These are phyloP conservation scores for Tauraco hartlaubi DNA, from an alignment of 2,797 vertebrate species.

Conservation along the genomic window DNA sequence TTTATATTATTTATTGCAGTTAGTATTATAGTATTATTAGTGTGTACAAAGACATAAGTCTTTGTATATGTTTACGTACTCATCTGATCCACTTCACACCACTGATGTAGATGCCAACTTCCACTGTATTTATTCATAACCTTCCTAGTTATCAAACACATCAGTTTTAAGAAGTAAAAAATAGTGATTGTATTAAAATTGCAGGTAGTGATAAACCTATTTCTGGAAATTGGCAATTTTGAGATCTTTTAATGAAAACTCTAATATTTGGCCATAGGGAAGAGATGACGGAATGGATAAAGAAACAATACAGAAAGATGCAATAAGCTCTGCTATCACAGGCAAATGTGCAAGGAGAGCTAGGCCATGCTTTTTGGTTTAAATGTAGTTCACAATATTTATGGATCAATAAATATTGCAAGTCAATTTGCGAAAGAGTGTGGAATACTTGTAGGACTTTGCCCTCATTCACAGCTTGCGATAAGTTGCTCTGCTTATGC, in stretches of 20 bases:
- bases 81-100: not conserved
- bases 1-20: not conserved
- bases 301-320: not conserved
- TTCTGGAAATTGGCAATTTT: not conserved
- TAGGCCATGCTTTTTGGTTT: not conserved
- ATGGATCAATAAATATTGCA: not conserved
- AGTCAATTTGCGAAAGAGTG: not conserved
- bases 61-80: not conserved
- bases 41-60: not conserved
- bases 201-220: accelerated
- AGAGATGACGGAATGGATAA: not conserved
- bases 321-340: not conserved
- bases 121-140: not conserved
- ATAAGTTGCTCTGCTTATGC: not conserved
- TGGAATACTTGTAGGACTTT: not conserved
- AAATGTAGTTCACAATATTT: not conserved
- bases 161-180: not conserved
- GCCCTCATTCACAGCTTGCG: not conserved
- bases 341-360: not conserved
- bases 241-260: not conserved
- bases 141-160: not conserved
- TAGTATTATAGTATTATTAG: not conserved
- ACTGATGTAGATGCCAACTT: not conserved
- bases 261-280: not conserved
- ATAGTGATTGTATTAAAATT: not conserved